phyloP scores from a whole-genome alignment of 2,888 invertebrate species.

The Phoenoteleia sp. region DNA sequence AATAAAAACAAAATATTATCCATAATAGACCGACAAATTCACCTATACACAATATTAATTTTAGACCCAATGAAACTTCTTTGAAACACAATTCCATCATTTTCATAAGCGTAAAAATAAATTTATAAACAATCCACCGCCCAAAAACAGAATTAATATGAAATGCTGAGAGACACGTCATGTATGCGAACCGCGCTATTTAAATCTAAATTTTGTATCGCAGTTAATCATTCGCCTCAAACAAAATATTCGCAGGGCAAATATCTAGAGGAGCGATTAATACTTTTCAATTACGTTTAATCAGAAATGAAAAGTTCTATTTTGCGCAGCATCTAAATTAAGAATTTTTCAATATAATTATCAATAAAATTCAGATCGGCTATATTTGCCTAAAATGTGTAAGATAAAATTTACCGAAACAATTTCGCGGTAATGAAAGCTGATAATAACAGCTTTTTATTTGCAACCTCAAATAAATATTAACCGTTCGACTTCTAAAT shows the following conservation, averaged over 20 bases:
- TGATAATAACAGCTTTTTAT: not conserved
- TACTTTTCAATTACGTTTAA: not conserved
- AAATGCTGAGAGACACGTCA: too few species aligned
- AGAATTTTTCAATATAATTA: constrained; percentile 6
- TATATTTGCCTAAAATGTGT: not conserved
- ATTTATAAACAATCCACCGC: too few species aligned
- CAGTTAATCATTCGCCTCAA: too few species aligned
- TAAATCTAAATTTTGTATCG: too few species aligned
- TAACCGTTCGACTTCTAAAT: too few species aligned
- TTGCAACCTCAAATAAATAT: too few species aligned
- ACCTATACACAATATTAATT: not conserved
- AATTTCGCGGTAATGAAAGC: not conserved
- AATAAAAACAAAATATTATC: constrained; percentile 9
- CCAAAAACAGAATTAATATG: too few species aligned
- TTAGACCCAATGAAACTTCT: not conserved
- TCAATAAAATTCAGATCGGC: not conserved
- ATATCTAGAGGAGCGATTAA: not conserved
- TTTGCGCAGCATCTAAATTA: not conserved
- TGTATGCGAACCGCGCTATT: too few species aligned
- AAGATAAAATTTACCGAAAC: too few species aligned
- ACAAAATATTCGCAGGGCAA: too few species aligned
- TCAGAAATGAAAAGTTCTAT: not conserved
- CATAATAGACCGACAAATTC: constrained; percentile 3
- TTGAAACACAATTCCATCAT: too few species aligned
- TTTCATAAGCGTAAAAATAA: too few species aligned